phyloP scores from a whole-genome alignment of 1,140 invertebrate genomes.

The Maconellicoccus hirsutus region DNA sequence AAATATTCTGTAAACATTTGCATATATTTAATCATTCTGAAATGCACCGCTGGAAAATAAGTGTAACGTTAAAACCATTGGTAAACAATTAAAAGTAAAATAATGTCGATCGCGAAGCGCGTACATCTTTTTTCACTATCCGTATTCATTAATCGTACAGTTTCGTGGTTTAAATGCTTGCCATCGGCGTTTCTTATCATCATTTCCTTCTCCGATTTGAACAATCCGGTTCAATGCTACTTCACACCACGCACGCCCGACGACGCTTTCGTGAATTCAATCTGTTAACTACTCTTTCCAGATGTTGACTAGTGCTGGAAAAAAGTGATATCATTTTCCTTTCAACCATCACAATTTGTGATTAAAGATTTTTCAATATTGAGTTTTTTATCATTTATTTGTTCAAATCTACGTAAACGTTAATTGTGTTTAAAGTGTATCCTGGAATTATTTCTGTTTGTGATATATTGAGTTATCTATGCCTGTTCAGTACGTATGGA shows the following conservation, averaged over 20 bases:
- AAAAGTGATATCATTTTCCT: constrained; percentile 16
- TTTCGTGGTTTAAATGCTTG: constrained; percentile 11
- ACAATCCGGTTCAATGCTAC: constrained; percentile 18
- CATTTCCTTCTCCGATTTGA: not conserved
- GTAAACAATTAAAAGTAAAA: not conserved
- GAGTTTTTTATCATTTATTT: too few species aligned
- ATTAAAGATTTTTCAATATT: not conserved
- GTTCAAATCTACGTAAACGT: too few species aligned
- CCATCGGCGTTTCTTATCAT: not conserved
- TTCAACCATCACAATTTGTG: not conserved
- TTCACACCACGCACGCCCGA: not conserved
- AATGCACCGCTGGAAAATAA: not conserved
- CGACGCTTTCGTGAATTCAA: not conserved
- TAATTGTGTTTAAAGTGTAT: not conserved
- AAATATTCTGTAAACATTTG: not conserved
- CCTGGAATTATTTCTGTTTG: not conserved
- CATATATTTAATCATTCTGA: not conserved
- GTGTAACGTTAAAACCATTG: not conserved
- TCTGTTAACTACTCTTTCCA: not conserved
- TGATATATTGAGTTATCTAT: not conserved
- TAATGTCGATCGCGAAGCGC: not conserved
- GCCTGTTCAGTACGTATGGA: not conserved
- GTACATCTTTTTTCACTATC: not conserved
- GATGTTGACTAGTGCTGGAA: constrained; percentile 7
- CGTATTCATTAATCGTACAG: not conserved